These are phyloP conservation scores for Porites lutea DNA, from an alignment of 64 coral and sea anemone genomes.

Conservation along the genomic window DNA sequence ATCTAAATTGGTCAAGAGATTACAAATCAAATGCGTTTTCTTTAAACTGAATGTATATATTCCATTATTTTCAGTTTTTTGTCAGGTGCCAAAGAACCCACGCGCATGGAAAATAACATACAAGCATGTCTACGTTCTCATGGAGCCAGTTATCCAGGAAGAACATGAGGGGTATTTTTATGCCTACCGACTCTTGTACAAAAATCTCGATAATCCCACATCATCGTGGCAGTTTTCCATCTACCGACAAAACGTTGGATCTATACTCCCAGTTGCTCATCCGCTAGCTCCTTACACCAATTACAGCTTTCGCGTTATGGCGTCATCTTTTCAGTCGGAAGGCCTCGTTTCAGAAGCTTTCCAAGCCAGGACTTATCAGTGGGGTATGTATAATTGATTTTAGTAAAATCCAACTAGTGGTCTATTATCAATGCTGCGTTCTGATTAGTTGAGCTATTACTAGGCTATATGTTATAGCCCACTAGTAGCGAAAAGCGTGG, in stretches of 20 bases:
- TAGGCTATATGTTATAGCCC: too few relatives aligned
- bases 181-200: slow-evolving; percentile 2
- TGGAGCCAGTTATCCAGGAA: background rate
- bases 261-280: background rate
- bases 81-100: slow-evolving; percentile 14
- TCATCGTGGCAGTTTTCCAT: background rate
- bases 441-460: too few relatives aligned
- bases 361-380: background rate
- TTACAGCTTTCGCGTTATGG: slow-evolving; percentile 29
- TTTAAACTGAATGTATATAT: background rate
- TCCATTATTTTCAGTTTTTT: slow-evolving; percentile 8
- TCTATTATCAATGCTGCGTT: too few relatives aligned
- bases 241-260: background rate
- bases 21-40: too few relatives aligned
- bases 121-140: background rate
- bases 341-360: slow-evolving; percentile 15
- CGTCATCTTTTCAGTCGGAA: background rate
- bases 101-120: background rate
- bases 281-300: background rate
- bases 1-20: background rate
- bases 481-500: too few relatives aligned
- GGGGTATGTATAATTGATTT: background rate
- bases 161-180: background rate
- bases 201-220: slow-evolving; percentile 9
- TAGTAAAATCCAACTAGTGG: too few relatives aligned